Evolutionary conservation across 2,888 invertebrate genomes (phyloP).

Genomic region (Melieria picta): DNA sequence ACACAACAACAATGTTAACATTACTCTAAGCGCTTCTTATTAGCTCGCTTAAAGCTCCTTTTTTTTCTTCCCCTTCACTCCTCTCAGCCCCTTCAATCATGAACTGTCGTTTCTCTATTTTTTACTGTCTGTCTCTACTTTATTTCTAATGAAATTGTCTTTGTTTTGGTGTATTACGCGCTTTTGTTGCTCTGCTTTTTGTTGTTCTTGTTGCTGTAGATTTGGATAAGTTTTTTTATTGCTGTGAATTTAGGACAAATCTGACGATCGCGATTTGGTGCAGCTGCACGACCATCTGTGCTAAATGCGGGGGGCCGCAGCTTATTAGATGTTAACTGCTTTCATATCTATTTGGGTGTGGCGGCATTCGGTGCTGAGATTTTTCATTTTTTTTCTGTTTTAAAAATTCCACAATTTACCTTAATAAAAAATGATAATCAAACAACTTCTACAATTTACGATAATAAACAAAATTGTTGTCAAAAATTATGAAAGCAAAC

Average conservation of each 20-base stretch:
- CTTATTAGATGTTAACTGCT: no score
- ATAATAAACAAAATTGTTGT: no score
- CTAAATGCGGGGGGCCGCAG: no score
- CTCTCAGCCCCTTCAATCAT: not conserved
- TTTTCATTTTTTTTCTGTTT: no score
- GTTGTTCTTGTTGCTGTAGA: not conserved
- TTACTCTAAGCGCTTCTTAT: not conserved
- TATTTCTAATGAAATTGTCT: constrained; percentile 22
- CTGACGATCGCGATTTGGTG: constrained; percentile 22
- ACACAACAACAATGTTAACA: not conserved
- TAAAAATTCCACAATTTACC: no score
- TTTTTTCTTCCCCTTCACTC: not conserved
- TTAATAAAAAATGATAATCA: no score
- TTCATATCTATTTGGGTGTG: no score
- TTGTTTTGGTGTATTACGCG: not conserved
- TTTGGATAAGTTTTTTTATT: not conserved
- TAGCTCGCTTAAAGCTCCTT: not conserved
- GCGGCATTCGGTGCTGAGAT: no score
- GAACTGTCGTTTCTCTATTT: not conserved
- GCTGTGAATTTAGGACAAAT: constrained; percentile 14
- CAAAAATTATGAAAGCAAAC: no score
- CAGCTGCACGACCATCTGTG: constrained; percentile 19
- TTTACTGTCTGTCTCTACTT: not conserved
- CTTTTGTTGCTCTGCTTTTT: not conserved
- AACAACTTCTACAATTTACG: no score